Conservation (phyloP, 2,797 vertebrate species). For the Botia almorhae region DNA sequence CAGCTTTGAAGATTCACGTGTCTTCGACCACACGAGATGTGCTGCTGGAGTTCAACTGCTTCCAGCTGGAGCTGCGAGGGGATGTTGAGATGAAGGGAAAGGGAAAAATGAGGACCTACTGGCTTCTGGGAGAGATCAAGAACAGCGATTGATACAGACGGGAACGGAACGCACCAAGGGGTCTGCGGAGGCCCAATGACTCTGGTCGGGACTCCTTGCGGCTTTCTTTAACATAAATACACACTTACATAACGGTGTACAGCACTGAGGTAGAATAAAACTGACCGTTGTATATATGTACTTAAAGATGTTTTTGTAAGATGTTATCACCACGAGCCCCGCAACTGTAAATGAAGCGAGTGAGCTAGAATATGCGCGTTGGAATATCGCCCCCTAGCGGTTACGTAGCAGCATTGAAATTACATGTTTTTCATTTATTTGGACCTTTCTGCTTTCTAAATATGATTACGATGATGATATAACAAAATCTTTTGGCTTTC, state of each 20-base stretch:
- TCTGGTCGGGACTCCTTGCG: constrained; percentile 7
- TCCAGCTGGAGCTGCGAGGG: constrained; percentile 87
- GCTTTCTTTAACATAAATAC: background rate
- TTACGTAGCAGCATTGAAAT: constrained; percentile 32
- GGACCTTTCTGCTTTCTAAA: background rate
- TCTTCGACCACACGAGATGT: constrained; percentile 83
- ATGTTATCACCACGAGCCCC: constrained; percentile 10
- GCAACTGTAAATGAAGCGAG: background rate
- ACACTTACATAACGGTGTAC: constrained; percentile 15
- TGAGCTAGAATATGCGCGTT: constrained; percentile 11
- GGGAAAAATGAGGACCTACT: constrained; percentile 90
- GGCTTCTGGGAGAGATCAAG: constrained; percentile 84
- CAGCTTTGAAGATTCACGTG: constrained; percentile 91
- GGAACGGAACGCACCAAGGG: background rate
- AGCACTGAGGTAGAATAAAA: constrained; percentile 14
- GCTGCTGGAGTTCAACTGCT: constrained; percentile 87
- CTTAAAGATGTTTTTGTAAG: constrained; percentile 33
- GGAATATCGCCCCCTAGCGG: constrained; percentile 21
- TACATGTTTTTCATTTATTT: constrained; percentile 17
- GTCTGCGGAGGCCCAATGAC: constrained; percentile 7
- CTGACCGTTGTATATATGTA: constrained; percentile 35
- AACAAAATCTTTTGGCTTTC: background rate
- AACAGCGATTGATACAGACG: constrained; percentile 66
- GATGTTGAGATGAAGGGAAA: constrained; percentile 93
- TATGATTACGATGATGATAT: background rate